Conservation (phyloP, 1,140 invertebrate species). For the Bombus ignitus region DNA sequence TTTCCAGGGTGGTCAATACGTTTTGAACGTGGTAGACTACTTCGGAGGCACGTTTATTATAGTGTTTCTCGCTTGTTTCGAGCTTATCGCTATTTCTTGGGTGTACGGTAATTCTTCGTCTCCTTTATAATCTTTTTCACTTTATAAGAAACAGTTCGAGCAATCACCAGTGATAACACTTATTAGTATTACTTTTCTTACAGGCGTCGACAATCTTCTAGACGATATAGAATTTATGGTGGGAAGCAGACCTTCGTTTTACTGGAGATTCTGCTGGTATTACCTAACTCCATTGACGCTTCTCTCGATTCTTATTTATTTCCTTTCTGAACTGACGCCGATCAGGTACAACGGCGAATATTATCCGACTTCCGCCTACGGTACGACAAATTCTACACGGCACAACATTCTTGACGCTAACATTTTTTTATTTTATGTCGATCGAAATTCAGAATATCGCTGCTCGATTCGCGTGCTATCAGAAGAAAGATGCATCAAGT, state of each 20-base stretch:
- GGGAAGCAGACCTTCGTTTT: conserved; percentile 86
- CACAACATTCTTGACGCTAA: too few relatives aligned
- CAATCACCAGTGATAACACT: conserved; percentile 81
- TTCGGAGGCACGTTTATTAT: conserved; percentile 92
- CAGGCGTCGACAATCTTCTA: conserved; percentile 85
- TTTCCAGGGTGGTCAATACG: conserved; percentile 92
- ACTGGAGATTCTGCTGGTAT: conserved; percentile 92
- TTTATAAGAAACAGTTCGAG: conserved; percentile 81
- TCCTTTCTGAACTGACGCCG: conserved; percentile 81
- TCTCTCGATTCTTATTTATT: conserved; percentile 86
- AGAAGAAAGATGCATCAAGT: too few relatives aligned
- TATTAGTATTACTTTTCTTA: conserved; percentile 42
- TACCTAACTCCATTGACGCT: conserved; percentile 88
- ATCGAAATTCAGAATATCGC: too few relatives aligned
- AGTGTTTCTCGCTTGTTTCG: conserved; percentile 88
- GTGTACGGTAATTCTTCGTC: conserved; percentile 86
- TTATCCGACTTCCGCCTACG: conserved; percentile 56
- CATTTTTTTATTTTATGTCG: too few relatives aligned
- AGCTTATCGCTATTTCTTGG: conserved; percentile 88
- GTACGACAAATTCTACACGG: conserved; percentile 4
- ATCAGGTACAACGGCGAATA: conserved; percentile 52
- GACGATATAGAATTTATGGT: conserved; percentile 89
- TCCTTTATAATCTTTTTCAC: background rate
- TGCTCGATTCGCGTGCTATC: too few relatives aligned
- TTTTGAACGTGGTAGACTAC: conserved; percentile 92